Evolutionary conservation across 2,113 vertebrate genomes (phyloP), one percentile per base, ranked within the genome.

Genomic region (Syrrhaptes paradoxus): DNA sequence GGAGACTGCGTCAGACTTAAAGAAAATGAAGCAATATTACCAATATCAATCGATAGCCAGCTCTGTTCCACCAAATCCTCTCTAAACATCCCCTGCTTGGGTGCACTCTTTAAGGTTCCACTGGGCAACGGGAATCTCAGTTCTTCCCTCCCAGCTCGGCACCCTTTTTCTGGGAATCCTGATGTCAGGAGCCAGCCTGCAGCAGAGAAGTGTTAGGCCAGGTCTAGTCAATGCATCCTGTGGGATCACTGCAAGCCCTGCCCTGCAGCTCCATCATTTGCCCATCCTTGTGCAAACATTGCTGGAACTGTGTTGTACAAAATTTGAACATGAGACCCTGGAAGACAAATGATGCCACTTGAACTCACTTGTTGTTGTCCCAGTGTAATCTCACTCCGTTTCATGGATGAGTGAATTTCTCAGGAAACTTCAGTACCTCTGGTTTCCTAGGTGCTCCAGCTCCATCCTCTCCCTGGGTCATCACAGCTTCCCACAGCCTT

Each of bases 41-140:
- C 65, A 65, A 13, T 41, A 41, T 13, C 41, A 14, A 41, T 41
- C 21, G 24, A 17, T 18, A 31, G 28, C 51, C 45, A 51, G 65
- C 34, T 46, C 63, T 25, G 20, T 25, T 65, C 46, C 41, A 59
- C 62, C 55, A 82, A 38, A 72, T 25, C 70, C 59, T 38, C 49
- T n/a, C 49, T 6, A 11, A 67, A 41, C 0, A 0, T 6, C 15
- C 32, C 45, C n/a, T 2, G 0, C 21, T 41, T 43, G 26, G 24
- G 7, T 24, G 19, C 9, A 3, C 28, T 70, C 46, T 48, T 74
- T 8, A 93, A 82, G 31, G 68, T 19, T 58, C 66, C 59, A 2
- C 0, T 3, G 22, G 54, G 15, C 41, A 34, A 10, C 0, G 3
- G 34, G 45, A 78, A 34, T 25, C 52, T 68, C 0, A 0, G 31